These are phyloP conservation scores for Sphaeramia orbicularis DNA, from an alignment of 2,797 vertebrate species.

Conservation along the genomic window DNA sequence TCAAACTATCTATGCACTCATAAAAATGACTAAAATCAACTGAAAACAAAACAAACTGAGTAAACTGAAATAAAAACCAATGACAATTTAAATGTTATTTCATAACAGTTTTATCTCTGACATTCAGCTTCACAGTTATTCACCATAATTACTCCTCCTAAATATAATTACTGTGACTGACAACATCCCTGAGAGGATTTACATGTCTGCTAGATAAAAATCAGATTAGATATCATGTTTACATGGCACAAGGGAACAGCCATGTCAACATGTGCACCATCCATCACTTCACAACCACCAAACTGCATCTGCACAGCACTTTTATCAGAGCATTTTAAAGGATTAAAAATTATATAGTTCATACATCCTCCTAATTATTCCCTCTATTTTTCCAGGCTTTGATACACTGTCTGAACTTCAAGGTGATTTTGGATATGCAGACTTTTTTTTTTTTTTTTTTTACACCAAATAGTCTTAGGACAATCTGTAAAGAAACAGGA, in stretches of 20 bases:
- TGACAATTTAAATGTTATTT: too few relatives aligned
- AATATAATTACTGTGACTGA: not conserved
- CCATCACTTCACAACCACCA: too few relatives aligned
- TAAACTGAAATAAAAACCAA: too few relatives aligned
- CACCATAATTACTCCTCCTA: not conserved
- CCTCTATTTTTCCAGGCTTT: not conserved
- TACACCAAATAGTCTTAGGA: not conserved
- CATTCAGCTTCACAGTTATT: too few relatives aligned
- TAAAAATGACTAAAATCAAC: too few relatives aligned
- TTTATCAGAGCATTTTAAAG: not conserved
- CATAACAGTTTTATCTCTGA: too few relatives aligned
- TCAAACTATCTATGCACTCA: too few relatives aligned
- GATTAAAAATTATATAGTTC: not conserved
- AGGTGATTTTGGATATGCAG: constrained; percentile 5
- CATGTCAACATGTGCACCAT: too few relatives aligned
- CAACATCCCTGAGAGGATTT: not conserved
- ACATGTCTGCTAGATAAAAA: not conserved
- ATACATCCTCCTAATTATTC: not conserved
- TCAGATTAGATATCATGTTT: not conserved
- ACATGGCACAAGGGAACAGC: too few relatives aligned
- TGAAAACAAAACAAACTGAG: too few relatives aligned
- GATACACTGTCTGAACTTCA: not conserved
- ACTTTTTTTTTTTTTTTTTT: too few relatives aligned
- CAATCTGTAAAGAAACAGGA: constrained; percentile 4
- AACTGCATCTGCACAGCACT: not conserved